Conservation (phyloP, 2,797 vertebrate genomes). For the Todus mexicanus region DNA sequence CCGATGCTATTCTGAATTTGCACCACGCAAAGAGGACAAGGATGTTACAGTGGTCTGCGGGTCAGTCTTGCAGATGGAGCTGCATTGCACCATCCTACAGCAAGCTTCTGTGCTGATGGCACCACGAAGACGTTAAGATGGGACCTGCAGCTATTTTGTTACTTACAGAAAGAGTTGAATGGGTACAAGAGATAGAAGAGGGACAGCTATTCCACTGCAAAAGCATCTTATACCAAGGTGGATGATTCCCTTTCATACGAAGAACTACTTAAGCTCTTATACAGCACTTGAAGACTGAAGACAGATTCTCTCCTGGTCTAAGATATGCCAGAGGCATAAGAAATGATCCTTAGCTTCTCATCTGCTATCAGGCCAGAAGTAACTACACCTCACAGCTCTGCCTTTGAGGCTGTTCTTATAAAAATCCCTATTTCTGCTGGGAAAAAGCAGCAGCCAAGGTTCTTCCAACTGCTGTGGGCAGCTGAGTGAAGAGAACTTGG, state of each 20-base stretch:
- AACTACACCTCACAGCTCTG: background rate
- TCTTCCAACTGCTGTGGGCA: background rate
- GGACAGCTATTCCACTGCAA: background rate
- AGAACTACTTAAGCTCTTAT: background rate
- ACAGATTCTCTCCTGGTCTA: background rate
- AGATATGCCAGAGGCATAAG: background rate
- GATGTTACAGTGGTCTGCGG: background rate
- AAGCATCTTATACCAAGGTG: background rate
- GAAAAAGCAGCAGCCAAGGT: background rate
- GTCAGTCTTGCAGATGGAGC: background rate
- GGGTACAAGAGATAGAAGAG: background rate
- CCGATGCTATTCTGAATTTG: background rate
- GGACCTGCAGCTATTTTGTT: background rate
- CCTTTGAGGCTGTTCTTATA: background rate
- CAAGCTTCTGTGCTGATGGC: background rate
- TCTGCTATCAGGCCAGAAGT: background rate
- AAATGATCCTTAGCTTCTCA: background rate
- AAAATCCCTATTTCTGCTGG: background rate
- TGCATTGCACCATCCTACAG: background rate
- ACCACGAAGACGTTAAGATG: rapidly evolving
- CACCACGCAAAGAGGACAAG: background rate
- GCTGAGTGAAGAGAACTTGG: background rate
- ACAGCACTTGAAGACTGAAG: background rate
- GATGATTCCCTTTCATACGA: background rate
- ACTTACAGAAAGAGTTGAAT: background rate